Percentiles rank a stretch among this genome's conserved stretches.
These are phyloP conservation scores for Manis javanica DNA, from an alignment of 2,797 vertebrate genomes.

Conservation along the genomic window DNA sequence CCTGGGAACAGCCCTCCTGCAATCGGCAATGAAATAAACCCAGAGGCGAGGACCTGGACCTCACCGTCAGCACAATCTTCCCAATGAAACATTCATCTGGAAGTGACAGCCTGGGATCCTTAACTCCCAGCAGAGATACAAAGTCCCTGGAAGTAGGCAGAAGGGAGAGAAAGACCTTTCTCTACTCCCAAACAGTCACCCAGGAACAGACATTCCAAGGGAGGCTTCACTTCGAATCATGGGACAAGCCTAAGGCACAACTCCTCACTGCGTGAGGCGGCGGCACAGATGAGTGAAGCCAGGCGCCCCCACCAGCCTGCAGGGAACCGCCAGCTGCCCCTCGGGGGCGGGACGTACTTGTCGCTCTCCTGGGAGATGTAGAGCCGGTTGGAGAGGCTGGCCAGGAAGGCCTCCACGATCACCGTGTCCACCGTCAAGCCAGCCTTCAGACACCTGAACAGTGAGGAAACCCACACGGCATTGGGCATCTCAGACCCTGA, in stretches of 20 bases:
- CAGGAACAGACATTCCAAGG: background rate
- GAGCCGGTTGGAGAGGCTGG: constrained; percentile 97
- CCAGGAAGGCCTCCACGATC: constrained; percentile 98
- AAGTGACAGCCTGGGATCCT: background rate
- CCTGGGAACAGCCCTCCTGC: background rate
- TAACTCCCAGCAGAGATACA: background rate
- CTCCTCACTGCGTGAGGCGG: background rate
- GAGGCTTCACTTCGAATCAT: background rate
- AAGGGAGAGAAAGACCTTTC: background rate
- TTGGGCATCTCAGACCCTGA: background rate
- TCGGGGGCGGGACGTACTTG: constrained; percentile 89
- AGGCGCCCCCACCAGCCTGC: background rate
- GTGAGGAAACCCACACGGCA: background rate
- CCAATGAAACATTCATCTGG: background rate
- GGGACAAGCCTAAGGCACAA: background rate
- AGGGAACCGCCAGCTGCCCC: background rate
- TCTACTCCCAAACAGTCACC: background rate
- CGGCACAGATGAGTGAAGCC: background rate
- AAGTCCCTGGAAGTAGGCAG: background rate
- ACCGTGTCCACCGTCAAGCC: constrained; percentile 95
- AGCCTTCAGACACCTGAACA: constrained; percentile 94
- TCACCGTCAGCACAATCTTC: background rate
- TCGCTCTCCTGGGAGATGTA: constrained; percentile 99
- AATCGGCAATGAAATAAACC: background rate
- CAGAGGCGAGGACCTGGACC: background rate